phyloP scores from a whole-genome alignment of 1,140 invertebrate genomes.

The Drosophila paulistorum region DNA sequence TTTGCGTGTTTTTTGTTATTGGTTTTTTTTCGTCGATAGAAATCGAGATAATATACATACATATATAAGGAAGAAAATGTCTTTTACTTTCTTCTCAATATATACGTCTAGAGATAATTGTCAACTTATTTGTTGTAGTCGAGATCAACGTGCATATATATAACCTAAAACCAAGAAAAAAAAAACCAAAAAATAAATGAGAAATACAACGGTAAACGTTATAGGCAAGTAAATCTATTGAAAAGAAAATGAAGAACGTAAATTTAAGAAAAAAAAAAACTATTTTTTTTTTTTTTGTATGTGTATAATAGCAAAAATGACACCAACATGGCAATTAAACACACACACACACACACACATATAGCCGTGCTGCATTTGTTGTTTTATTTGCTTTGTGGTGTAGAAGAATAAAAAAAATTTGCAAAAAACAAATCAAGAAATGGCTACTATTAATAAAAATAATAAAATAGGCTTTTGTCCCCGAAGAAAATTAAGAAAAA shows the following conservation, averaged over 20 bases:
- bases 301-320: slow-evolving; percentile 55
- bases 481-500: no score
- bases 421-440: background rate
- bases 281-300: slow-evolving; percentile 57
- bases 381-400: slow-evolving; percentile 12
- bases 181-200: background rate
- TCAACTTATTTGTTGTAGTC: slow-evolving; percentile 40
- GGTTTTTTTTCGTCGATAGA: background rate
- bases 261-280: slow-evolving; percentile 30
- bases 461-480: slow-evolving; percentile 14
- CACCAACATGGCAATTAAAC: slow-evolving; percentile 30
- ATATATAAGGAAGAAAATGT: slow-evolving; percentile 6
- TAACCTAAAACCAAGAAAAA: background rate
- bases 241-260: slow-evolving; percentile 24
- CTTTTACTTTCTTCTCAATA: slow-evolving; percentile 3
- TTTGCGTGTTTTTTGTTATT: background rate
- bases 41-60: background rate
- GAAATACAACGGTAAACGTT: slow-evolving; percentile 37
- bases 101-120: slow-evolving; percentile 42
- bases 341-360: slow-evolving; percentile 1
- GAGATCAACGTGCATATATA: slow-evolving; percentile 41
- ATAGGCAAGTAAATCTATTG: slow-evolving; percentile 46
- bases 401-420: background rate
- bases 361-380: slow-evolving; percentile 9
- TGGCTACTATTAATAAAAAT: background rate